Evolutionary conservation across 2,797 vertebrate genomes (phyloP).

Genomic region (Tragelaphus eurycerus): DNA sequence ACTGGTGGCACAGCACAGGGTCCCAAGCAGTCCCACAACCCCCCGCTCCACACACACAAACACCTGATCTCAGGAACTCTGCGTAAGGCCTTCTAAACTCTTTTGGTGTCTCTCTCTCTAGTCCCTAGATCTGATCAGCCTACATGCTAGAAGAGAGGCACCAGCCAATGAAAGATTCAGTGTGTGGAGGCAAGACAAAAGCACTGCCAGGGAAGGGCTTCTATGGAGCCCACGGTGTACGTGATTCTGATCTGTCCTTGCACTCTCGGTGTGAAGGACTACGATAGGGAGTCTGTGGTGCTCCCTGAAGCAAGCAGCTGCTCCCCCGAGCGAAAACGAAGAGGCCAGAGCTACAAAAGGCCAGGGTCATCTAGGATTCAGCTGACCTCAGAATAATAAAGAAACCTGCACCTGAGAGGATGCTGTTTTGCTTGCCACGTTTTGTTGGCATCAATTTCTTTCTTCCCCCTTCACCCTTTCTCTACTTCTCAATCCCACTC

Average conservation of each 20-base stretch:
- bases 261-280: not conserved
- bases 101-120: not conserved
- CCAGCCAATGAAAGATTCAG: not conserved
- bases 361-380: not conserved
- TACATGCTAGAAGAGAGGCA: not conserved
- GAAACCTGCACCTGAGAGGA: conserved; percentile 20
- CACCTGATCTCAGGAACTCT: not conserved
- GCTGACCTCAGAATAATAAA: conserved; percentile 21
- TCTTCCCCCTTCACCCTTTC: not conserved
- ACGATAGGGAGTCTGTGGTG: not conserved
- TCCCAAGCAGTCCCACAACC: not conserved
- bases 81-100: not conserved
- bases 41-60: not conserved
- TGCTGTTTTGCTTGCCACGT: conserved; percentile 44
- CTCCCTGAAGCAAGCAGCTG: not conserved
- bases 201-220: not conserved
- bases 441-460: conserved; percentile 21
- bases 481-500: conserved; percentile 36
- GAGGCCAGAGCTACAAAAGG: conserved; percentile 34
- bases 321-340: not conserved
- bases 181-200: not conserved
- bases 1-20: not conserved
- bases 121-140: not conserved
- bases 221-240: not conserved
- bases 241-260: not conserved